Evolutionary conservation across 2,888 invertebrate species (phyloP).

Genomic region (Euspilapteryx auroguttella): DNA sequence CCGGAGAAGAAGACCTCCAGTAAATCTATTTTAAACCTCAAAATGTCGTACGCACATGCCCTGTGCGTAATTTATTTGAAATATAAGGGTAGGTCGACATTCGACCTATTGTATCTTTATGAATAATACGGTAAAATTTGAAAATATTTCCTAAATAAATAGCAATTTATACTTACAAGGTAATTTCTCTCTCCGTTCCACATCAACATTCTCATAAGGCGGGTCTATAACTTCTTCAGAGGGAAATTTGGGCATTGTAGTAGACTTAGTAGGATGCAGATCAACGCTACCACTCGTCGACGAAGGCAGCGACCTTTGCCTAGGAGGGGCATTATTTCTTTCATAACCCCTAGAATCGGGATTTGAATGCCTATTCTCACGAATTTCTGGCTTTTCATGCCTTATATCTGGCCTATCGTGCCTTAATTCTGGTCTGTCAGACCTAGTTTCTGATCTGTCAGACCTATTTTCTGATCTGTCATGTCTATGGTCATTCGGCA

Average conservation of each 20-base stretch:
- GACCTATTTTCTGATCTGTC: slow-evolving; percentile 2
- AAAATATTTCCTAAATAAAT: too few species aligned
- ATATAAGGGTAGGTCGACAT: too few species aligned
- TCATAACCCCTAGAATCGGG: slow-evolving; percentile 8
- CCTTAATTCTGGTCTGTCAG: slow-evolving; percentile 8
- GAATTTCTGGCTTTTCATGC: slow-evolving; percentile 6
- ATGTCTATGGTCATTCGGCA: neutral
- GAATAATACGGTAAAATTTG: too few species aligned
- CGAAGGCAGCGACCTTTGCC: slow-evolving; percentile 41
- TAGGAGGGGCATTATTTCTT: slow-evolving; percentile 30
- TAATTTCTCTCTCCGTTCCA: slow-evolving; percentile 31
- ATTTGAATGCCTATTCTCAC: slow-evolving; percentile 5
- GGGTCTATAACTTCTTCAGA: slow-evolving; percentile 40
- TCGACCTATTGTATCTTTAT: too few species aligned
- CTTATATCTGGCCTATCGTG: slow-evolving; percentile 3
- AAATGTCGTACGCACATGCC: too few species aligned
- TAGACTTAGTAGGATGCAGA: slow-evolving; percentile 54
- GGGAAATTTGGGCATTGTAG: slow-evolving; percentile 61
- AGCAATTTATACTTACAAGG: slow-evolving; percentile 38
- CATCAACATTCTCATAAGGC: slow-evolving; percentile 42
- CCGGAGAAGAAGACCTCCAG: too few species aligned
- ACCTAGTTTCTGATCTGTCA: neutral
- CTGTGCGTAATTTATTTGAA: too few species aligned
- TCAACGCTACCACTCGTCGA: slow-evolving; percentile 31
- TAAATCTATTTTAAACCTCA: too few species aligned